Evolutionary conservation across 2,888 invertebrate species (phyloP), one percentile per base, ranked within the genome.

Genomic region (Steinernema scapterisci): DNA sequence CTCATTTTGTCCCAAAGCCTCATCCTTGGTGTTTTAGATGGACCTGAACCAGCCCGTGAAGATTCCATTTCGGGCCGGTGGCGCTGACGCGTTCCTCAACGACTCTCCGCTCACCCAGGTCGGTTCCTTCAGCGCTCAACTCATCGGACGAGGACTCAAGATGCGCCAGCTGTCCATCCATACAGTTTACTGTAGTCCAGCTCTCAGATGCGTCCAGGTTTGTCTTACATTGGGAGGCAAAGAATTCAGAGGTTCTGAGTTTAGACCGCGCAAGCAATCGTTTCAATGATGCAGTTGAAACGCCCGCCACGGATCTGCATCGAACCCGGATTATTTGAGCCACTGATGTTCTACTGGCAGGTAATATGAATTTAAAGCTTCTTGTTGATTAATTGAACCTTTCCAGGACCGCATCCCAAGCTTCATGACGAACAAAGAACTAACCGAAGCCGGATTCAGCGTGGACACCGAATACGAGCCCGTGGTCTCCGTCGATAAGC

Each of bases 301-400:
- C 16, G 23, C 13, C 6, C 38, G 19, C 51, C 54, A n/a, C 38
- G 21, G 16, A 72, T 75, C n/a, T 54, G 56, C 72, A 44, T 75
- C 9, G 75, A 75, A 43, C 75, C 75, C 7, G 75, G 75, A 7
- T 31, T 75, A 1, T 48, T 75, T 11, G 75, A 75, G 19, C 75
- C 75, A 1, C 19, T 73, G n/a, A 21, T 73, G 31, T 75, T 75
- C 48, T 73, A 75, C 51, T 73, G 72, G 73, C 52, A 75, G 75
- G 75, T 3, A n/a, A n/a, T 75, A 21, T 44, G 31, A 16, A 25
- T 1, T n/a, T 51, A 9, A 45, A 38, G 38, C 3, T 38, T 27
- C 3, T 72, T 3, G 38, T 16, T 52, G 27, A 72, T 51, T 51
- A n/a, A 7, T 63, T n/a, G n/a, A n/a, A n/a, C n/a, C n/a, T n/a